Evolutionary conservation across 2,888 invertebrate species (phyloP), one percentile per base, ranked within the genome.

Genomic region (Calameuta pallipes): DNA sequence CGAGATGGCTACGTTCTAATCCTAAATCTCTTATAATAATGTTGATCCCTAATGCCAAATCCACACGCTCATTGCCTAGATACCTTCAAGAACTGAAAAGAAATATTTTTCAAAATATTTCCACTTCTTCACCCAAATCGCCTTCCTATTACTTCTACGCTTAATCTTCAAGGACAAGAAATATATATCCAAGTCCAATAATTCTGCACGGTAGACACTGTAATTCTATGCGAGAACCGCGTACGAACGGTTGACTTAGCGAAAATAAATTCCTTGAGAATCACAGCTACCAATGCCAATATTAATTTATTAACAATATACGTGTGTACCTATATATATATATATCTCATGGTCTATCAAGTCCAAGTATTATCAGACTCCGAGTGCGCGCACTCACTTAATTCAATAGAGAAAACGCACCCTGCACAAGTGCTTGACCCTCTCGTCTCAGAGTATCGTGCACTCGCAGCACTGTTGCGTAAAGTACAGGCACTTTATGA

Each of bases 391-490:
- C 71, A 71, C 34, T 71, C 34, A n/a, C 33, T 70, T 70, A 31
- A 71, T 71, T 31, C 56, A 56, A 56, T 23, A 56, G 56, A 56
- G 23, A 56, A 56, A 23, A 23, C 23, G 56, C 56, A 56, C 56
- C 23, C 34, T 71, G 30, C 12, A 71, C 30, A 71, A 71, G 33
- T 31, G 41, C 68, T n/a, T 11, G 31, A 15, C 9, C 23, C 11
- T 6, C 34, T 69, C 31, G 11, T 75, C 81, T 91, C 87, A 91
- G 70, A 90, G 80, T 85, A 92, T 91, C 78, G 93, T 92, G 90
- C 95, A 95, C 85, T 94, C 94, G 91, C 95, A 95, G 86, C 94
- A 95, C 87, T 94, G 93, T 85, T 94, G 91, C 2, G 94, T 93
- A 84, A 94, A 94, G 85, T 94, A 94, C 31, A 95, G 91, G 85